Percentiles rank a stretch among this genome's conserved stretches.
These are phyloP conservation scores for Pangasius macronema DNA, from an alignment of 2,797 vertebrate genomes.

Conservation along the genomic window DNA sequence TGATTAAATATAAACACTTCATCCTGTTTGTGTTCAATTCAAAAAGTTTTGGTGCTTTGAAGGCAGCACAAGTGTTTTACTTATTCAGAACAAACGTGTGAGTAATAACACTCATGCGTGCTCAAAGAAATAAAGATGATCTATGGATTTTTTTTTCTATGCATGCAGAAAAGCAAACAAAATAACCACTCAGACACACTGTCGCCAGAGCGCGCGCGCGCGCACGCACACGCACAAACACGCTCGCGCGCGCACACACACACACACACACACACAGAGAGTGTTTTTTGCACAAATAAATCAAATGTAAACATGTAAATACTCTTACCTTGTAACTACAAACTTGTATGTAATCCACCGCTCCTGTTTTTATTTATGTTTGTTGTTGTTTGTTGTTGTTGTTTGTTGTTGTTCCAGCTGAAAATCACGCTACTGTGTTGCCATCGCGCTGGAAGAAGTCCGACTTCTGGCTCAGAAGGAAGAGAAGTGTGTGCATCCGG, in stretches of 20 bases:
- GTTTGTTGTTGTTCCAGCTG: neutral
- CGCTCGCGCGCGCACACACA: too few relatives aligned
- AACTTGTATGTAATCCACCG: neutral
- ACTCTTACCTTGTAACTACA: neutral
- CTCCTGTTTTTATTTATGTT: neutral
- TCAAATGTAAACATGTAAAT: neutral
- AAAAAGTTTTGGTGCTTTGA: neutral
- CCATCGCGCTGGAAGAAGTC: neutral
- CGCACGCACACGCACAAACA: too few relatives aligned
- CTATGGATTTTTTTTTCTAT: too few relatives aligned
- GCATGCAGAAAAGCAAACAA: constrained; percentile 15
- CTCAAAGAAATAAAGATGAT: neutral
- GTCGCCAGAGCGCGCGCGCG: constrained; percentile 7
- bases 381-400: too few relatives aligned
- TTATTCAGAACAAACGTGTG: neutral
- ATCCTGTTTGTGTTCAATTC: neutral
- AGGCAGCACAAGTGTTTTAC: neutral
- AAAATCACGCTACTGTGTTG: neutral
- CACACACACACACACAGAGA: neutral
- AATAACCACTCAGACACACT: constrained; percentile 24
- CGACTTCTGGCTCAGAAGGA: neutral
- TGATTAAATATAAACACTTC: neutral
- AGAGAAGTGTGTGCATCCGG: neutral
- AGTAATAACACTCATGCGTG: neutral
- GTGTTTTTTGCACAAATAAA: neutral